Percentiles rank a stretch among this genome's conserved stretches.
These are phyloP conservation scores for Osmerus eperlanus DNA, from an alignment of 2,113 vertebrate species.

Conservation along the genomic window DNA sequence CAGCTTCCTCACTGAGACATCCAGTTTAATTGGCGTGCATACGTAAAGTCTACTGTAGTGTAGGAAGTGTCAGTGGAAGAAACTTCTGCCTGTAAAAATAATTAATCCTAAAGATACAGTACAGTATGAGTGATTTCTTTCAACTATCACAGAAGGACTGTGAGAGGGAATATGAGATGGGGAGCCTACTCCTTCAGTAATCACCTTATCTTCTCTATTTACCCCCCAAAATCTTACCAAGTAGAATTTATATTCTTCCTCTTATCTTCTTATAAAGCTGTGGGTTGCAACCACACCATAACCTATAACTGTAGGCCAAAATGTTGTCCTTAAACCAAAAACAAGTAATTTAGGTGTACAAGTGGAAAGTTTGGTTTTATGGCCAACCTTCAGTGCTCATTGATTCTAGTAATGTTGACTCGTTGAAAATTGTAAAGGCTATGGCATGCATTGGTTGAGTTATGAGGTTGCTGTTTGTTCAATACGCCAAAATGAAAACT, in stretches of 20 bases:
- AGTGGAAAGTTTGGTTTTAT: too few species aligned
- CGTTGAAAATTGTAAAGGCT: too few species aligned
- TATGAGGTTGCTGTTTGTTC: too few species aligned
- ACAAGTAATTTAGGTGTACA: too few species aligned
- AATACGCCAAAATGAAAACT: too few species aligned
- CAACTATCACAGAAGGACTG: conserved; percentile 14
- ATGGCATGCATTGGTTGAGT: too few species aligned
- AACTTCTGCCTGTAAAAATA: conserved; percentile 35
- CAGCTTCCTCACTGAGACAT: conserved; percentile 10
- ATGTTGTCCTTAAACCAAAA: too few species aligned
- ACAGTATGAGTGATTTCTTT: conserved; percentile 4
- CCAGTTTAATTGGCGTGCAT: conserved; percentile 49
- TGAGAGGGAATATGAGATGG: conserved; percentile 20
- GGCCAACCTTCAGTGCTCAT: too few species aligned
- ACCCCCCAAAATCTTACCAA: background rate
- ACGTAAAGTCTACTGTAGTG: conserved; percentile 30
- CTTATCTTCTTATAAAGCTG: background rate
- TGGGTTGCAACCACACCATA: too few species aligned
- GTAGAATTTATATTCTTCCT: background rate
- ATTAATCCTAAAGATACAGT: conserved; percentile 39
- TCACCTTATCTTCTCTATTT: conserved; percentile 16
- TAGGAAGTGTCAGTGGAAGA: conserved; percentile 16
- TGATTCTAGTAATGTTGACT: too few species aligned
- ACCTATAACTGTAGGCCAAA: too few species aligned
- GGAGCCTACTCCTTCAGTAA: conserved; percentile 26